Percentiles rank a stretch among this genome's conserved stretches.
These are phyloP conservation scores for Aythya baeri DNA, from an alignment of 2,113 vertebrate species.

Conservation along the genomic window DNA sequence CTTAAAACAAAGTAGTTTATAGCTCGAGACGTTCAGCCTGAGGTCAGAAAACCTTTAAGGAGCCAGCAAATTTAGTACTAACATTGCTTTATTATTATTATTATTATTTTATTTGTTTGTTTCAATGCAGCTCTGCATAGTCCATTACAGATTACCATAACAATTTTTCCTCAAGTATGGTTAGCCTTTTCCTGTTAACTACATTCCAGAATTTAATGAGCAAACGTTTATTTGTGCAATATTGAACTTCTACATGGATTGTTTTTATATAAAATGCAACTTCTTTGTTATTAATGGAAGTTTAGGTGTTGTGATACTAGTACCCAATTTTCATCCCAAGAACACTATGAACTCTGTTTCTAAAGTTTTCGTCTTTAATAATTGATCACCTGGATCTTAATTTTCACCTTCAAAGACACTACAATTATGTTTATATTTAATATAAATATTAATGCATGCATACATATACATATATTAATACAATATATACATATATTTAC, in stretches of 20 bases:
- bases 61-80: not conserved
- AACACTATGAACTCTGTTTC: not conserved
- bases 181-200: not conserved
- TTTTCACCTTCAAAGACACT: not conserved
- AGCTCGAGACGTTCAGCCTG: not conserved
- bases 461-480: too few species aligned
- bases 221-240: not conserved
- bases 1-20: not conserved
- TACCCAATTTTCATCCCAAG: not conserved
- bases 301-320: not conserved
- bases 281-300: not conserved
- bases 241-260: not conserved
- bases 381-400: not conserved
- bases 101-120: not conserved
- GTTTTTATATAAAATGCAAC: not conserved
- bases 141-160: not conserved
- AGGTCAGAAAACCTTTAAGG: not conserved
- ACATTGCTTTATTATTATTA: too few species aligned
- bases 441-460: too few species aligned
- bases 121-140: not conserved
- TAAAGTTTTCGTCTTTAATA: not conserved
- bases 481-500: too few species aligned
- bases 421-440: too few species aligned
- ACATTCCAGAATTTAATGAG: not conserved
- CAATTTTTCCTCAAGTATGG: not conserved